phyloP scores from a whole-genome alignment of 2,797 vertebrate genomes.

The Triplophysa bombifrons region DNA sequence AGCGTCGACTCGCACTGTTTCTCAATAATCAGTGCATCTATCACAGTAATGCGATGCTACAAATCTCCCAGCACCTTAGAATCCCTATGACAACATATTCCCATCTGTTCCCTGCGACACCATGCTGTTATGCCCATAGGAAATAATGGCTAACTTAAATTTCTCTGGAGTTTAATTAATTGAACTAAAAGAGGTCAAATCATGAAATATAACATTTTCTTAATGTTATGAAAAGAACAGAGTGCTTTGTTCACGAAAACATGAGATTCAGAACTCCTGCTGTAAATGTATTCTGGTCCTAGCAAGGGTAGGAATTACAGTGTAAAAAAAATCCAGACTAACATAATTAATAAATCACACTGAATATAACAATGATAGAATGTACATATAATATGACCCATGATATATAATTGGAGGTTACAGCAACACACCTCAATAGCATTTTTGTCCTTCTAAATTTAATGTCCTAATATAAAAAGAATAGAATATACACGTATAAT shows the following conservation, averaged over 20 bases:
- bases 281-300: no score
- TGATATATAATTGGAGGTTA: not conserved
- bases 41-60: slow-evolving; percentile 66
- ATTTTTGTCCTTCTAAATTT: not conserved
- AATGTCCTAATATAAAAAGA: not conserved
- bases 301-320: not conserved
- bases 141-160: slow-evolving; percentile 12
- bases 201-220: not conserved
- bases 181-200: not conserved
- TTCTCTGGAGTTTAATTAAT: slow-evolving; percentile 4
- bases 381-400: not conserved
- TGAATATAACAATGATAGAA: not conserved
- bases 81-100: slow-evolving; percentile 16
- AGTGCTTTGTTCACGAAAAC: not conserved
- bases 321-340: not conserved
- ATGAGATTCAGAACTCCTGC: no score
- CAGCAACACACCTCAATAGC: not conserved
- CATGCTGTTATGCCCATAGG: not conserved
- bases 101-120: not conserved
- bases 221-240: not conserved
- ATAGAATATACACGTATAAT: not conserved
- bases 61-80: slow-evolving; percentile 57
- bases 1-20: slow-evolving; percentile 70
- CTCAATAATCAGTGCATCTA: slow-evolving; percentile 75
- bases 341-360: not conserved